These are phyloP conservation scores for Heliconius sara DNA, from an alignment of 2,888 invertebrate genomes.

Conservation along the genomic window DNA sequence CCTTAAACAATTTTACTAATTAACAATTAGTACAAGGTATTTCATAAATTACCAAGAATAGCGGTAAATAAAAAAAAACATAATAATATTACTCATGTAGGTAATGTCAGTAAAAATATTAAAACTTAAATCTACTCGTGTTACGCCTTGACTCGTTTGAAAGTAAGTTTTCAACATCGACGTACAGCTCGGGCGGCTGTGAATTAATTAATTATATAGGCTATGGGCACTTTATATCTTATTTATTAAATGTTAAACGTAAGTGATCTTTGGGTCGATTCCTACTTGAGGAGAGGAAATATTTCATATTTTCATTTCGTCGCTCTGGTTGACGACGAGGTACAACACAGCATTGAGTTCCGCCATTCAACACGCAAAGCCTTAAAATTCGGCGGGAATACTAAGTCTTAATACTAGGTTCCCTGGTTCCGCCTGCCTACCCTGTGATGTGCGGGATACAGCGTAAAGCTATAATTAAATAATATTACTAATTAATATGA, in stretches of 20 bases:
- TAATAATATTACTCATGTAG: slow-evolving; percentile 9
- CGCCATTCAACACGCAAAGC: too few relatives aligned
- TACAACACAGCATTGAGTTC: too few relatives aligned
- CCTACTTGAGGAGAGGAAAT: too few relatives aligned
- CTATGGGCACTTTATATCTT: not conserved
- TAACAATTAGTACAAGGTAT: slow-evolving; percentile 18
- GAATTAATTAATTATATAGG: slow-evolving; percentile 39
- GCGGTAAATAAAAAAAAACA: slow-evolving; percentile 15
- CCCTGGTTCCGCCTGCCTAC: too few relatives aligned
- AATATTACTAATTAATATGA: too few relatives aligned
- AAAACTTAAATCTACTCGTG: slow-evolving; percentile 29
- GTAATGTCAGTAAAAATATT: slow-evolving; percentile 14
- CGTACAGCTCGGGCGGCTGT: slow-evolving; percentile 55
- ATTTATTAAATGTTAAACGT: not conserved
- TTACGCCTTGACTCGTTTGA: slow-evolving; percentile 40
- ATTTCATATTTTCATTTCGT: too few relatives aligned
- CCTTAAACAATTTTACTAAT: slow-evolving; percentile 23
- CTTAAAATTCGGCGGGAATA: too few relatives aligned
- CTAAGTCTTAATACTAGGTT: too few relatives aligned
- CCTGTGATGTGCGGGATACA: too few relatives aligned
- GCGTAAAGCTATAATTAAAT: too few relatives aligned
- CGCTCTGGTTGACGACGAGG: too few relatives aligned
- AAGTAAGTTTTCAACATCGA: slow-evolving; percentile 49
- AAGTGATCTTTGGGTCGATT: too few relatives aligned
- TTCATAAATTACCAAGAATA: not conserved